Base-by-base conservation (phyloP, 2,113 vertebrate species). In the Burhinus oedicnemus region DNA sequence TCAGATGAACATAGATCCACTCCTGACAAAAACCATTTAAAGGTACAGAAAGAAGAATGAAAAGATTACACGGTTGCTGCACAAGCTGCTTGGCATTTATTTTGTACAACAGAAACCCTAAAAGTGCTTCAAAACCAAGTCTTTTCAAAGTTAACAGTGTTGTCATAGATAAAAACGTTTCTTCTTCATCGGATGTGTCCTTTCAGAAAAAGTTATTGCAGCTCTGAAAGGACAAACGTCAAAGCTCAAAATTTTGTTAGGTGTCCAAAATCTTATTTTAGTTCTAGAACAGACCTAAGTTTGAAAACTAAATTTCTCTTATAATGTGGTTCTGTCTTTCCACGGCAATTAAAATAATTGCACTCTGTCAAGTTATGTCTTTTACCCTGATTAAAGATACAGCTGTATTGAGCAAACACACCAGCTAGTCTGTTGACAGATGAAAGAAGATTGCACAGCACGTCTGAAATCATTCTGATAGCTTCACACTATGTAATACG, bases 391-490 rank as follows among this genome's bases (percentile, higher is more conserved):
- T 97, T 64, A 65, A 84, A 90, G 84, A 29, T n/a, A 54, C 5
- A 42, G 34, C 32, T 86, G 29, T 83, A 88, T 40, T 94, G 64
- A 89, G 72, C 36, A 95, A 95, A 92, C 64, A 94, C 47, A 79
- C 52, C 3, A 15, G 17, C 32, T 11, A 51, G 21, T 45, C 66
- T 65, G 66, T 69, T 92, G 83, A 51, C 58, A 94, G 87, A 71
- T 75, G 68, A 86, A 93, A n/a, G 77, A 30, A 80, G 54, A 66
- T 81, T 70, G 60, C 76, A 34, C 42, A 84, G 47, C 44, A 8
- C 38, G 42, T 79, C 81, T 93, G 84, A 62, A 95, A 69, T 77
- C 17, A 10, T 5, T 80, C 42, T 83, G 29, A 93, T 72, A 84
- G 14, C 64, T 55, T 95, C 64, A 42, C 49, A 11, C 69, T 52